These are phyloP conservation scores for Galaxias olidus DNA, from an alignment of 2,797 vertebrate genomes.

Conservation along the genomic window DNA sequence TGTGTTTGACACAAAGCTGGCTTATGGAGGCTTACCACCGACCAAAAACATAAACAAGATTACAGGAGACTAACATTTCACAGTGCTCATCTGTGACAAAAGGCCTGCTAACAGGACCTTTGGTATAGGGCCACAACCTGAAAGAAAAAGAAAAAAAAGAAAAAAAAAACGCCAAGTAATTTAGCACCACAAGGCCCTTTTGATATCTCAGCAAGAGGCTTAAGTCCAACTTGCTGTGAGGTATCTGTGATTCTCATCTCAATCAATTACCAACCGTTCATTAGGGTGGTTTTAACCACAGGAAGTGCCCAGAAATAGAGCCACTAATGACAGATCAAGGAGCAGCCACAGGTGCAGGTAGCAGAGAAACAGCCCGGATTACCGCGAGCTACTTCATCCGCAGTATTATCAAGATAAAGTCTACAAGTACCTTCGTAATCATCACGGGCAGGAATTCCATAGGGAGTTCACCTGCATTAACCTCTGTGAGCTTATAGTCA, in stretches of 20 bases:
- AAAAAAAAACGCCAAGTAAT: not conserved
- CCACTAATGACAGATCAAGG: conserved; percentile 31
- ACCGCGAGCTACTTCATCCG: conserved; percentile 46
- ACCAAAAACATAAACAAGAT: conserved; percentile 72
- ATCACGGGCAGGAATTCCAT: conserved; percentile 68
- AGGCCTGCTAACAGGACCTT: conserved; percentile 47
- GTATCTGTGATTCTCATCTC: conserved; percentile 37
- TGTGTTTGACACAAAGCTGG: conserved; percentile 69
- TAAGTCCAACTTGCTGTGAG: conserved; percentile 24
- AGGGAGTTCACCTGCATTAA: conserved; percentile 55
- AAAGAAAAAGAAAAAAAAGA: not conserved
- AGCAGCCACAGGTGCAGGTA: conserved; percentile 34
- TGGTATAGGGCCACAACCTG: conserved; percentile 19
- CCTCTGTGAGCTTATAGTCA: conserved; percentile 60
- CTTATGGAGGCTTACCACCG: conserved; percentile 58
- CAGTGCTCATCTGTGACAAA: conserved; percentile 43
- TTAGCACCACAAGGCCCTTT: not conserved
- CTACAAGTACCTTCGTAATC: conserved; percentile 66
- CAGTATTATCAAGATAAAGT: conserved; percentile 52
- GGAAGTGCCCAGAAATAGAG: conserved; percentile 28
- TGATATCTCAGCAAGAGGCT: conserved; percentile 1
- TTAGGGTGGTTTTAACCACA: conserved; percentile 36
- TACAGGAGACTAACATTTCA: conserved; percentile 56
- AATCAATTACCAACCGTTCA: conserved; percentile 52
- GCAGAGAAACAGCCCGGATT: conserved; percentile 30